These are phyloP conservation scores for Bucorvus abyssinicus DNA, from an alignment of 2,797 vertebrate genomes.

Conservation along the genomic window DNA sequence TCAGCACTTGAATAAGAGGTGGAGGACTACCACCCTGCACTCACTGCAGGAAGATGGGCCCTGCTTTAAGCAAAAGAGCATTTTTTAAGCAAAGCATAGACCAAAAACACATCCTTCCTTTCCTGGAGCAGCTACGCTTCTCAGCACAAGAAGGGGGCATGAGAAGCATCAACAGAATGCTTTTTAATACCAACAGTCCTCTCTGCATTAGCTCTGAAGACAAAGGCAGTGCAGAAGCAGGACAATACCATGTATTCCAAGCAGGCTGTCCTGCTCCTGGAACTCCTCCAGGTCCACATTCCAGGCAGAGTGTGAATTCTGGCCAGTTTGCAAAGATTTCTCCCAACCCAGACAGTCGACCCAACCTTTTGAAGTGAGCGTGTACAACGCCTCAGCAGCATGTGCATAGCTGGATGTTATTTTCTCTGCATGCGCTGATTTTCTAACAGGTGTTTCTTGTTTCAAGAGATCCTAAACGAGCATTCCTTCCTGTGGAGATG, in stretches of 20 bases:
- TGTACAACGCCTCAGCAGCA: constrained; percentile 36
- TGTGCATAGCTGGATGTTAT: constrained; percentile 56
- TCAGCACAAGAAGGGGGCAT: neutral
- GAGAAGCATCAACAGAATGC: neutral
- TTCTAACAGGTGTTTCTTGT: constrained; percentile 71
- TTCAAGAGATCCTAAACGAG: constrained; percentile 61
- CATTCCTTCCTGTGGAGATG: constrained; percentile 59
- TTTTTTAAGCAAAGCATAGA: neutral
- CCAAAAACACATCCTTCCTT: neutral
- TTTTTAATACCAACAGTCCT: neutral
- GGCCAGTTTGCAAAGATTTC: constrained; percentile 43
- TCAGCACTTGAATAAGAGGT: neutral
- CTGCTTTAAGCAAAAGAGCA: neutral
- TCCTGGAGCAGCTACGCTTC: neutral
- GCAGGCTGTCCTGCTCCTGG: neutral
- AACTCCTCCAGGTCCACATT: constrained; percentile 47
- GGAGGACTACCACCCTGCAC: neutral
- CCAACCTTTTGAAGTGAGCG: constrained; percentile 31
- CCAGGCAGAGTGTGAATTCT: constrained; percentile 55
- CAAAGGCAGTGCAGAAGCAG: neutral
- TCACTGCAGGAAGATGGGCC: neutral
- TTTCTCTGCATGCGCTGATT: constrained; percentile 43
- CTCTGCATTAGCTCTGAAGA: neutral
- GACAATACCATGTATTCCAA: neutral
- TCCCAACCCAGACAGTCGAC: constrained; percentile 2